phyloP scores from a whole-genome alignment of 2,888 invertebrate genomes.

The Orthosia incerta region DNA sequence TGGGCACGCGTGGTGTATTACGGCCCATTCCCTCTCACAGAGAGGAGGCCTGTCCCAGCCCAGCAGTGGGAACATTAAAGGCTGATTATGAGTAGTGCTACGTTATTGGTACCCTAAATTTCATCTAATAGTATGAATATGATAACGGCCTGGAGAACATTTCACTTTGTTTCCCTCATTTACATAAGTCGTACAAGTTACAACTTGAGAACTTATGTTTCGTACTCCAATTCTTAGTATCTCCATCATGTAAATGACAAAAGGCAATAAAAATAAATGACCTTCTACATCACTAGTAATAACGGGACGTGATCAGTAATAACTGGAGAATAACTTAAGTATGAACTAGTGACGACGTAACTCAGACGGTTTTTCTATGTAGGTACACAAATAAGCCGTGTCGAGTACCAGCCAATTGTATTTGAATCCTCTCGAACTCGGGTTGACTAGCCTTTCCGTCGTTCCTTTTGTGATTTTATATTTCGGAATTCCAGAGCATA shows the following conservation, averaged over 20 bases:
- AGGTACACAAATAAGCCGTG: constrained; percentile 21
- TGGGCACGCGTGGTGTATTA: too few relatives aligned
- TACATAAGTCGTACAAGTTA: not conserved
- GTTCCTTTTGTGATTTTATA: constrained; percentile 21
- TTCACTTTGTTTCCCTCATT: not conserved
- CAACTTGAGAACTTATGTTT: not conserved
- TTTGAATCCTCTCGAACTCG: constrained; percentile 39
- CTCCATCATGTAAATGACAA: constrained; percentile 23
- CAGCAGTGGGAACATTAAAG: too few relatives aligned
- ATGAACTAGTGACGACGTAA: constrained; percentile 28
- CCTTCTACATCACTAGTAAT: not conserved
- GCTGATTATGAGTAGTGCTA: too few relatives aligned
- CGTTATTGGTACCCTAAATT: too few relatives aligned
- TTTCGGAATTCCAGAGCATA: constrained; percentile 9
- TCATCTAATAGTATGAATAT: too few relatives aligned
- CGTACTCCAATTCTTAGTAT: constrained; percentile 1
- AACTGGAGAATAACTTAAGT: constrained; percentile 28
- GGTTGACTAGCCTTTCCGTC: constrained; percentile 3
- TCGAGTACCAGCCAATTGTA: constrained; percentile 47
- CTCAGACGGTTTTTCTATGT: constrained; percentile 14
- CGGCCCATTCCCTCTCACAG: too few relatives aligned
- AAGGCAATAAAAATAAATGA: constrained; percentile 33
- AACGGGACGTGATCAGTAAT: constrained; percentile 17
- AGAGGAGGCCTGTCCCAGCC: too few relatives aligned
- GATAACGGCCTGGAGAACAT: not conserved